Evolutionary conservation across 2,888 invertebrate species (phyloP), one percentile per base, ranked within the genome.

Genomic region (Loripinus fragilis): DNA sequence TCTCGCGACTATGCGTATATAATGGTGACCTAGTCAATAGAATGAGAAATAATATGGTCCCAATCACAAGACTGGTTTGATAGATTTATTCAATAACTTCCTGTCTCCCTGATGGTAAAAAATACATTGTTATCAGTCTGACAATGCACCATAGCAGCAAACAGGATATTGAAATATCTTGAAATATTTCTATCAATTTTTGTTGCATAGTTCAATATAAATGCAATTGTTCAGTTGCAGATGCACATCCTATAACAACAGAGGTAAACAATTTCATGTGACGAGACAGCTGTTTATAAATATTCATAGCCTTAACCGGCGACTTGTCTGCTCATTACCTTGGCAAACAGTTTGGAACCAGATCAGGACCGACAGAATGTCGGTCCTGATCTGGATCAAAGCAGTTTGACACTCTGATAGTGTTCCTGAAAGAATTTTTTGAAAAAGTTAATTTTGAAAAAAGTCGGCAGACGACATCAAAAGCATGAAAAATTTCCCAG

Each of bases 161-260:
- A 60, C 60, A 60, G 60, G 60, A 60, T 60, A 60, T 60, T 60
- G 60, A 33, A 60, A 60, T 60, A 60, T 60, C 33, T 60, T 60
- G 60, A 33, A 60, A 60, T 60, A 60, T 60, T 60, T 60, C 30
- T 33, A 33, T 60, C 60, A 60, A 60, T 60, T 30, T 33, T 33
- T 60, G 60, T 60, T 60, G 60, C 60, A 60, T 60, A 60, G 60
- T 60, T 33, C 33, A 20, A 30, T 17, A 33, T 33, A 60, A 33
- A 17, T 33, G 17, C 25, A 33, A 20, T 60, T 60, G 60, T 60
- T 60, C 30, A 60, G 33, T 60, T 60, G 60, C 60, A 60, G 60
- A 60, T 60, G 60, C 60, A 60, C 33, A 15, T 20, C 17, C 33
- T 33, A 28, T 28, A 60, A 28, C 60, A 17, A 33, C 10, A 55